A percentile compares a stretch with the other conserved stretches of the same genome.
These are phyloP conservation scores for Ceyx margarethae DNA, from an alignment of 2,113 vertebrate genomes.

Conservation along the genomic window DNA sequence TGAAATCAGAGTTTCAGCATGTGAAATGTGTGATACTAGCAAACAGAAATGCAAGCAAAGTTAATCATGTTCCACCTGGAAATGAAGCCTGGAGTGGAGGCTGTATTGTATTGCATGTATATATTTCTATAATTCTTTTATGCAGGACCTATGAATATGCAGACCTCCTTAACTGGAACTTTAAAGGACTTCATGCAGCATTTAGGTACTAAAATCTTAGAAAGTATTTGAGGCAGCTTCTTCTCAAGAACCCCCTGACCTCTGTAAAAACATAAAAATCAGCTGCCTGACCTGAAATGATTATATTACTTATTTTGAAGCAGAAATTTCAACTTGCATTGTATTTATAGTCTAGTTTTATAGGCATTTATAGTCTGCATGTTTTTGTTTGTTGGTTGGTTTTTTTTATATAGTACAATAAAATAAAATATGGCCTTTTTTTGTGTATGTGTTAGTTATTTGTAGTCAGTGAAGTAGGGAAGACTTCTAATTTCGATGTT, in stretches of 20 bases:
- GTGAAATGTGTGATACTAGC: background rate
- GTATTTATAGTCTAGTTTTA: too few relatives aligned
- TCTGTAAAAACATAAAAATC: background rate
- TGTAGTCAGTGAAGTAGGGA: too few relatives aligned
- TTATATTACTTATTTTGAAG: background rate
- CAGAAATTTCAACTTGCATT: background rate
- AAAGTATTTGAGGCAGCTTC: background rate
- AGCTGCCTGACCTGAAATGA: fast-evolving
- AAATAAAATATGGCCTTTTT: too few relatives aligned
- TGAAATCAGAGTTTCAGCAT: background rate
- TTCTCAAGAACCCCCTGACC: background rate
- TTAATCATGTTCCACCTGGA: background rate
- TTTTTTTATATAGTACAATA: too few relatives aligned
- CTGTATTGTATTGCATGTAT: background rate
- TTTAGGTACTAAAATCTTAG: background rate
- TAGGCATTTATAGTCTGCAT: background rate
- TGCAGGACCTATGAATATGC: background rate
- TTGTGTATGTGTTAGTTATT: too few relatives aligned
- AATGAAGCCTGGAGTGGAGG: background rate
- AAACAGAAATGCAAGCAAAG: background rate
- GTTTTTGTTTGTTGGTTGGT: background rate
- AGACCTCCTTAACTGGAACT: background rate
- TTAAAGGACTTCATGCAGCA: background rate
- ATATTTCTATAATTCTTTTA: background rate
- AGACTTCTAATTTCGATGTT: too few relatives aligned